phyloP scores from a whole-genome alignment of 2,113 vertebrate genomes.

The Salvelinus namaycush region DNA sequence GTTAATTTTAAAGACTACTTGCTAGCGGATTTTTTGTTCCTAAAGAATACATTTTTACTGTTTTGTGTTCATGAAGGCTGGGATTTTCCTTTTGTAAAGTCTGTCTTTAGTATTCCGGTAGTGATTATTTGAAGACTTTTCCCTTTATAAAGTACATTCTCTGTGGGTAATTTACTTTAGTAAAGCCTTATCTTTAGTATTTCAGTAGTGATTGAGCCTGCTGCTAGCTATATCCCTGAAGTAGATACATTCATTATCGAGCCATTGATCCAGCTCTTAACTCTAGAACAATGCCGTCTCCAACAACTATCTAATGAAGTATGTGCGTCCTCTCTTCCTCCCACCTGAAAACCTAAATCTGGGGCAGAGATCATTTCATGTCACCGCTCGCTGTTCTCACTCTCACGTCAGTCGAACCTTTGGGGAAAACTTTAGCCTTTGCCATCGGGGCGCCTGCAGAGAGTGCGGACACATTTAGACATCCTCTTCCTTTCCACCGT shows the following conservation, averaged over 20 bases:
- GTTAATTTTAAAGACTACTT: neutral
- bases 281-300: constrained; percentile 25
- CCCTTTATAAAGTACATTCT: neutral
- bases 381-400: no score
- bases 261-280: constrained; percentile 38
- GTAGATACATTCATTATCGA: constrained; percentile 41
- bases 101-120: constrained; percentile 17
- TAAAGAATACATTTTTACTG: neutral
- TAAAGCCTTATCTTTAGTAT: constrained; percentile 9
- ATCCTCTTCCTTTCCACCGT: no score
- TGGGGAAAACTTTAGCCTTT: neutral
- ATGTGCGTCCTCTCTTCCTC: no score
- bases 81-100: neutral
- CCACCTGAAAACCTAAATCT: no score
- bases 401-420: no score
- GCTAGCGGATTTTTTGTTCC: neutral
- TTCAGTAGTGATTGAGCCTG: neutral
- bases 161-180: neutral
- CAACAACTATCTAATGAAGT: constrained; percentile 3
- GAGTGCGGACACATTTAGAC: no score
- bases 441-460: neutral
- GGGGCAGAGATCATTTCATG: no score
- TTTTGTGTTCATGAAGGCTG: neutral
- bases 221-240: constrained; percentile 23
- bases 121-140: neutral